Percentiles rank a stretch among this genome's conserved stretches.
These are phyloP conservation scores for Copsychus sechellarum DNA, from an alignment of 2,113 vertebrate genomes.

Conservation along the genomic window DNA sequence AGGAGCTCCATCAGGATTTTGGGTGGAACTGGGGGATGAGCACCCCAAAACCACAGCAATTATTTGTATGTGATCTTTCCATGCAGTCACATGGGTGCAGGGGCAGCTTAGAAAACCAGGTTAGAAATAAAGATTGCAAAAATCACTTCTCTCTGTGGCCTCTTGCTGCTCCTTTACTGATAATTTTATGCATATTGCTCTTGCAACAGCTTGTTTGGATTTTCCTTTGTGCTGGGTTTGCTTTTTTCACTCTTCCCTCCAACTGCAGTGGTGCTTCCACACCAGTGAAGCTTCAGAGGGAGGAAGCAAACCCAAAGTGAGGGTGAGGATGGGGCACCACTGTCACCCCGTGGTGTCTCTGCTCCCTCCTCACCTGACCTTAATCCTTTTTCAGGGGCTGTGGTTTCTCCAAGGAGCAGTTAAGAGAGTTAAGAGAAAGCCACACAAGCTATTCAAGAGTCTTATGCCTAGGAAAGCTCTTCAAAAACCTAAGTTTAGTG, in stretches of 20 bases:
- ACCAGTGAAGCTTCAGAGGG: neutral
- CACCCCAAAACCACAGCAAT: neutral
- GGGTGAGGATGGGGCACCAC: neutral
- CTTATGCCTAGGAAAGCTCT: neutral
- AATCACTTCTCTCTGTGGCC: neutral
- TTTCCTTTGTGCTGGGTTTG: neutral
- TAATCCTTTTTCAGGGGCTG: neutral
- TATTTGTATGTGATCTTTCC: neutral
- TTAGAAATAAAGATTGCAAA: neutral
- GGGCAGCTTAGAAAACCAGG: neutral
- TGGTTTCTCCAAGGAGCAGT: neutral
- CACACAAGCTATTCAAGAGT: neutral
- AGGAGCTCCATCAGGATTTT: neutral
- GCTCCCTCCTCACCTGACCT: too few species aligned
- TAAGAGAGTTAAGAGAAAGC: neutral
- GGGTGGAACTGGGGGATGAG: neutral
- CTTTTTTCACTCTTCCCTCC: neutral
- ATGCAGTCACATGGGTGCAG: too few species aligned
- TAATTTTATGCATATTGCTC: neutral
- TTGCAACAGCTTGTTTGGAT: neutral
- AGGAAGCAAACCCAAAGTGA: rapidly evolving
- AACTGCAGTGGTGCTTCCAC: rapidly evolving
- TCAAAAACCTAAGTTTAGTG: neutral
- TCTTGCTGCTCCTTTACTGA: neutral
- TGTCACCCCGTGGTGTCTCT: rapidly evolving